These are phyloP conservation scores for Homarus americanus DNA, from an alignment of 1,140 invertebrate genomes.

Conservation along the genomic window DNA sequence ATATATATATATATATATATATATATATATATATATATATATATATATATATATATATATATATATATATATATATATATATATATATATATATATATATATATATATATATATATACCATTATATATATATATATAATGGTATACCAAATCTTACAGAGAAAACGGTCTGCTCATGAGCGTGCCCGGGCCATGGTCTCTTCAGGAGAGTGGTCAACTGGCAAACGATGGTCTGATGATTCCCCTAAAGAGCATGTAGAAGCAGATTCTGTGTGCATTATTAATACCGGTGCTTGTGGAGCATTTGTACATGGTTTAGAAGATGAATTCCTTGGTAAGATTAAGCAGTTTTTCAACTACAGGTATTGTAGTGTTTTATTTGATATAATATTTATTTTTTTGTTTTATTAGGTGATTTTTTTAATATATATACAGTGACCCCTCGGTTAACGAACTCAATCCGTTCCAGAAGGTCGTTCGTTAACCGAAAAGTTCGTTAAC, in stretches of 20 bases:
- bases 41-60: no score
- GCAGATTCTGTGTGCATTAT: conserved; percentile 90
- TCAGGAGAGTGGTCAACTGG: conserved; percentile 94
- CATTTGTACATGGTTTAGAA: conserved; percentile 98
- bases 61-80: no score
- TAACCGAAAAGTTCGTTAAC: no score
- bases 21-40: no score
- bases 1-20: no score
- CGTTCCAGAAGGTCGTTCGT: no score
- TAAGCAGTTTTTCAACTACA: no score
- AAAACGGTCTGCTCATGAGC: conserved; percentile 88
- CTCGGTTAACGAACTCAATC: no score
- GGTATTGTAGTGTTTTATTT: not conserved
- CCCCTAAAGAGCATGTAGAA: conserved; percentile 87
- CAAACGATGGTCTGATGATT: conserved; percentile 94
- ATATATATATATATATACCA: not conserved
- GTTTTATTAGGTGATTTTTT: no score
- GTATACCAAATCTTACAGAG: conserved; percentile 77
- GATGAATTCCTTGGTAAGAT: conserved; percentile 94
- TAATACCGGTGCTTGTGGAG: conserved; percentile 96
- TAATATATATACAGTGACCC: no score
- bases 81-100: no score
- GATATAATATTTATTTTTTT: not conserved
- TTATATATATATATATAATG: not conserved
- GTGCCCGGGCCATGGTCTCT: conserved; percentile 87